Conservation (phyloP, 1,140 invertebrate genomes). For the Pogonomyrmex californicus region DNA sequence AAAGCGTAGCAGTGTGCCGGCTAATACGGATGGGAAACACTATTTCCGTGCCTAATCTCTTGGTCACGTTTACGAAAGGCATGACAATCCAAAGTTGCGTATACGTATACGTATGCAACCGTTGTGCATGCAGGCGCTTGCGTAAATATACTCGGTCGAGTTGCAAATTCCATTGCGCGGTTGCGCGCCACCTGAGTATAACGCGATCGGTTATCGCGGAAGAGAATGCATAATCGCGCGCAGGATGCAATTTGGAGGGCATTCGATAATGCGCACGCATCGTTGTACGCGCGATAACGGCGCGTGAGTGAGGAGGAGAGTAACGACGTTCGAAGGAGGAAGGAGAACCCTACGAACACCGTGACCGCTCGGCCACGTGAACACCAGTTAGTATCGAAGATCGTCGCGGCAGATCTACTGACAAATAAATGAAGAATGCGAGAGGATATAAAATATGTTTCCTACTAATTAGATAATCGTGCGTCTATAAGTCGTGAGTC, state of each 20-base stretch:
- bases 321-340: constrained; percentile 20
- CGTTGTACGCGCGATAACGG: background rate
- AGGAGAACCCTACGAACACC: constrained; percentile 7
- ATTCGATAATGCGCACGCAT: background rate
- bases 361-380: constrained; percentile 2
- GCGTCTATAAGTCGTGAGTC: background rate
- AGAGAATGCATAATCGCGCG: background rate
- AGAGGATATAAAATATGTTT: constrained; percentile 43
- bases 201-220: background rate
- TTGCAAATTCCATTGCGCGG: constrained; percentile 2
- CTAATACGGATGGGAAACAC: constrained; percentile 14
- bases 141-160: background rate
- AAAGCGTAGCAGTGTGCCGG: background rate
- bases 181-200: background rate
- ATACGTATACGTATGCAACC: background rate
- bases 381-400: constrained; percentile 39
- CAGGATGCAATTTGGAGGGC: background rate
- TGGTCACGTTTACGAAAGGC: constrained; percentile 43
- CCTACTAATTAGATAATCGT: constrained; percentile 52
- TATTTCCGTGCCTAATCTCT: constrained; percentile 54
- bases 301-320: background rate
- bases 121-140: background rate
- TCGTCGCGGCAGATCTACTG: constrained; percentile 50
- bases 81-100: constrained; percentile 57
- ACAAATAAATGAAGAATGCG: constrained; percentile 45